phyloP scores from a whole-genome alignment of 2,888 invertebrate genomes.

The Hirtodrosophila alboralis region DNA sequence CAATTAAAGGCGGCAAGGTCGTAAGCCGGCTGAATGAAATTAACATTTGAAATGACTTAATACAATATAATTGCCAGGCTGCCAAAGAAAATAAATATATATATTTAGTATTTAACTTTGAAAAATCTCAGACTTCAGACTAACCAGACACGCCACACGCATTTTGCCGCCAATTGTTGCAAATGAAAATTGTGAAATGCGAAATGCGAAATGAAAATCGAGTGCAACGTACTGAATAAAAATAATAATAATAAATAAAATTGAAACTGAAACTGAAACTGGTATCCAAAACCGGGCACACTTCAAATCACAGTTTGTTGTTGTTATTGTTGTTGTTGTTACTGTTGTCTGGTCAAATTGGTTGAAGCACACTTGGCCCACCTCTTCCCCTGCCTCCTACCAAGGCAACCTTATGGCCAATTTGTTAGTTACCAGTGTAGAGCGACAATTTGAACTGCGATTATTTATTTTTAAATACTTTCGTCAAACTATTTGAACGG shows the following conservation, averaged over 20 bases:
- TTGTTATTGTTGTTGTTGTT: slow-evolving; percentile 3
- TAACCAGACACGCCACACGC: slow-evolving; percentile 21
- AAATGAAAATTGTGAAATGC: slow-evolving; percentile 4
- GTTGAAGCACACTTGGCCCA: neutral
- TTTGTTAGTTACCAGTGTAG: slow-evolving; percentile 30
- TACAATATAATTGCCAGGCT: slow-evolving; percentile 56
- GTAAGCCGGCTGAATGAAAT: slow-evolving; percentile 52
- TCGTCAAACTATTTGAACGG: too few relatives aligned
- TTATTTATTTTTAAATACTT: too few relatives aligned
- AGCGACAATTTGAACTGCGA: too few relatives aligned
- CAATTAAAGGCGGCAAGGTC: slow-evolving; percentile 69
- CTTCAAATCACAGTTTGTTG: slow-evolving; percentile 3
- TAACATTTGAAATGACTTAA: slow-evolving; percentile 69
- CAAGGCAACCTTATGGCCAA: slow-evolving; percentile 25
- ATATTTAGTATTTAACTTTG: too few relatives aligned
- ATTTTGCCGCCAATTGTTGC: slow-evolving; percentile 5
- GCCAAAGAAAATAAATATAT: slow-evolving; percentile 12
- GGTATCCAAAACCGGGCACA: slow-evolving; percentile 14
- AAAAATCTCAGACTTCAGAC: too few relatives aligned
- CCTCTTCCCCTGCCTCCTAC: slow-evolving; percentile 9
- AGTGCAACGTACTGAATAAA: slow-evolving; percentile 47
- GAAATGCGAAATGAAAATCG: slow-evolving; percentile 29
- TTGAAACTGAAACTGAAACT: slow-evolving; percentile 18
- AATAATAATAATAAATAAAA: too few relatives aligned
- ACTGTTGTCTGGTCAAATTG: slow-evolving; percentile 13